Base-by-base conservation (phyloP, 2,113 vertebrate species). In the Prunella himalayana region DNA sequence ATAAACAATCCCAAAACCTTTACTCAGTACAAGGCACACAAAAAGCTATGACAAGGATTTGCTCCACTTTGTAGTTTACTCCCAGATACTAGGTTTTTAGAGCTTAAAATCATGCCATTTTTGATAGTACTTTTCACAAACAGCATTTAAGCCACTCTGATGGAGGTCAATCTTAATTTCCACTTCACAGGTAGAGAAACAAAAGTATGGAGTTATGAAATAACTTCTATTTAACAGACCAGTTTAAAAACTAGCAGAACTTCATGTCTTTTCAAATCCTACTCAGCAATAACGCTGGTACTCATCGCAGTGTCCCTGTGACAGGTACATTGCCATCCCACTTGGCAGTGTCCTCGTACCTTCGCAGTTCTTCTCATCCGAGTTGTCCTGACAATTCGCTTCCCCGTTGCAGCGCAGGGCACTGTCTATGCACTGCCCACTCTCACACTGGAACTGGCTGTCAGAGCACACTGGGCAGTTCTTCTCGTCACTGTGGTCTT, bases 401-500 rank as follows among this genome's bases (percentile, higher is more conserved):
- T 99, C 99, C 8, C 99, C 99, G 5, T 99, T 99, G 97, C 99
- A 99, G 71, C 98, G 98, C 30, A 99, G 98, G 66, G 95, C 89
- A 9, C 97, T 90, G 37, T 99, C 99, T 9, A 99, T 98, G 85
- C 99, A 99, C 97, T 99, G 99, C 13, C 98, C 98, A 20, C 99
- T 99, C 97, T 99, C 98, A 44, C 99, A 99, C 97, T 99, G 99
- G 97, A 99, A 99, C 98, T 99, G 98, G 5, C 94, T 92, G 10
- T 99, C 98, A 1, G 99, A 99, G 96, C 99, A 99, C 14, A 99
- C 98, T 0, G 99, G 99, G 85, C 99, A 99, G 91, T 99, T 98
- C n/a, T 98, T 98, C 85, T 99, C 99, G 0, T 99, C 99, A 9
- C 99, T 99, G 92, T 98, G 97, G 94, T 99, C 99, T 50, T 99